A percentile compares a stretch with the other conserved stretches of the same genome.
These are phyloP conservation scores for Zygogramma bicolorata DNA, from an alignment of 2,888 invertebrate species.

Conservation along the genomic window DNA sequence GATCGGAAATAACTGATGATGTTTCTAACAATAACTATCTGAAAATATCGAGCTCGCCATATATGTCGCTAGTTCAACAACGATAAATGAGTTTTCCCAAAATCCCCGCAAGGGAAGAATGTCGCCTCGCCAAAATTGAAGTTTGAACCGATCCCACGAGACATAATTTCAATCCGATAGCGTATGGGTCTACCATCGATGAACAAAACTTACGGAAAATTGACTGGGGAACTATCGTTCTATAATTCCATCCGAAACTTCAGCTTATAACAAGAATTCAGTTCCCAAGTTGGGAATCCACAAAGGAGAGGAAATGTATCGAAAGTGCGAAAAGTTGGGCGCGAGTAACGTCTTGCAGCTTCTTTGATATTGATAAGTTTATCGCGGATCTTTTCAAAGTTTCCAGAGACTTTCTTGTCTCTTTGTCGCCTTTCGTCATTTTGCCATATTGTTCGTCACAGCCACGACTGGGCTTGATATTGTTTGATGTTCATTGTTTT, in stretches of 20 bases:
- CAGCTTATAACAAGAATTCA: conserved; percentile 31
- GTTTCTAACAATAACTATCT: background rate
- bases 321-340: conserved; percentile 28
- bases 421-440: background rate
- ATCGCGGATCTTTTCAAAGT: background rate
- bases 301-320: conserved; percentile 32
- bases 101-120: background rate
- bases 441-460: background rate
- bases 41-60: background rate
- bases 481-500: background rate
- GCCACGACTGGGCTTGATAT: background rate
- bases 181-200: conserved; percentile 7
- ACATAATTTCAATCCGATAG: conserved; percentile 20
- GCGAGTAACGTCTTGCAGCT: conserved; percentile 20
- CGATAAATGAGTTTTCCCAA: background rate
- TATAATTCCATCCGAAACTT: conserved; percentile 26
- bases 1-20: background rate
- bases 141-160: conserved; percentile 1
- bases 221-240: conserved; percentile 27
- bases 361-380: conserved; percentile 34
- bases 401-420: background rate
- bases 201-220: conserved; percentile 24
- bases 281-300: conserved; percentile 25
- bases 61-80: background rate
- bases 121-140: conserved; percentile 10